Evolutionary conservation across 2,797 vertebrate genomes (phyloP).

Genomic region (Clarias fuscus): DNA sequence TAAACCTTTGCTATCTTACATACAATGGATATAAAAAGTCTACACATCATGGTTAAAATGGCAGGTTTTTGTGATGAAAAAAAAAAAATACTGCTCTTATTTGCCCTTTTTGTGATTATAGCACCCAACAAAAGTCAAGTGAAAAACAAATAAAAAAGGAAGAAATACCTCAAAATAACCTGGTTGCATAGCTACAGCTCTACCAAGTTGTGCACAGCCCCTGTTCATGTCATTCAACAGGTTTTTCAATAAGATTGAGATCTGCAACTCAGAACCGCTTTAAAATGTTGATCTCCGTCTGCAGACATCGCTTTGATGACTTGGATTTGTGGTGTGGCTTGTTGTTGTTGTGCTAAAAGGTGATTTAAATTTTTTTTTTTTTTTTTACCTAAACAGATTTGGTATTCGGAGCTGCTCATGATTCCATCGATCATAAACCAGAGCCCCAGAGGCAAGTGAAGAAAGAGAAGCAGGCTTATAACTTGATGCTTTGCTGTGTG

Average conservation of each 20-base stretch:
- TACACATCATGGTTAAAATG: neutral
- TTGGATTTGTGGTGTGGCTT: neutral
- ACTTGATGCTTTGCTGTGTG: neutral
- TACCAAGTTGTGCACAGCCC: no score
- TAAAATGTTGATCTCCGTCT: neutral
- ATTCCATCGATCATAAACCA: neutral
- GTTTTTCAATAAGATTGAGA: neutral
- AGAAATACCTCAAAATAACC: neutral
- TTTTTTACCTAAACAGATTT: neutral
- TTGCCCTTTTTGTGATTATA: neutral
- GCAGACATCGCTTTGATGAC: neutral
- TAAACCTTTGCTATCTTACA: neutral
- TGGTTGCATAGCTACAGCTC: neutral
- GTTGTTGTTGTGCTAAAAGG: neutral
- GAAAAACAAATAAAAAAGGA: neutral
- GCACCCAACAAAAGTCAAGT: neutral
- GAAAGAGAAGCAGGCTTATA: neutral
- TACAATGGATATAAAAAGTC: neutral
- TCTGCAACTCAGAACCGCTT: neutral
- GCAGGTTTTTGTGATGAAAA: neutral
- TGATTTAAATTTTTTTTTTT: neutral
- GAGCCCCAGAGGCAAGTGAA: neutral
- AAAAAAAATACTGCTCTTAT: neutral
- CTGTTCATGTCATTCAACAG: neutral
- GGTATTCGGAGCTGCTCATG: neutral